Percentiles rank a stretch among this genome's conserved stretches.
These are phyloP conservation scores for Anoplolepis gracilipes DNA, from an alignment of 1,140 invertebrate species.

Conservation along the genomic window DNA sequence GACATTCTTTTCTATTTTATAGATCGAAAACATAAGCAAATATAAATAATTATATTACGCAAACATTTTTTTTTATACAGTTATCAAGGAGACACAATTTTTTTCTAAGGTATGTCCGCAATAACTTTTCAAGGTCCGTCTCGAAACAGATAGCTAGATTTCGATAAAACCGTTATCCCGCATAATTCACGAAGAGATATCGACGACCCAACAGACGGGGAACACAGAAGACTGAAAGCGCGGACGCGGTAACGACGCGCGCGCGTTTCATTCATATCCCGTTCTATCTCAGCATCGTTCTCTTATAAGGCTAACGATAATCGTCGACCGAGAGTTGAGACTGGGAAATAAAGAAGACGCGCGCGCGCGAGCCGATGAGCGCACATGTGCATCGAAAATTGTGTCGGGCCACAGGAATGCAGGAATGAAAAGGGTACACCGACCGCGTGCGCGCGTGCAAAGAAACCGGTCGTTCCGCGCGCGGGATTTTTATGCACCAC, in stretches of 20 bases:
- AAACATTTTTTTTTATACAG: neutral
- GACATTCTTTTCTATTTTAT: neutral
- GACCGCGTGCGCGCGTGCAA: slow-evolving; percentile 20
- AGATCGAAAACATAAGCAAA: neutral
- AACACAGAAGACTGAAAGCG: neutral
- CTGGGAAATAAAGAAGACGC: slow-evolving; percentile 14
- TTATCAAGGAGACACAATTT: neutral
- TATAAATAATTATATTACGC: neutral
- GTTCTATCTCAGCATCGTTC: neutral
- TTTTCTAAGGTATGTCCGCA: neutral
- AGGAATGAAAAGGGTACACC: slow-evolving; percentile 59
- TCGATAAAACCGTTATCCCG: neutral
- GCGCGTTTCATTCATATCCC: slow-evolving; percentile 9
- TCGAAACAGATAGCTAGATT: neutral
- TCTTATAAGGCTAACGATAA: slow-evolving; percentile 24
- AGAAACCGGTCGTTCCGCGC: slow-evolving; percentile 69
- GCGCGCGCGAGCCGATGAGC: neutral
- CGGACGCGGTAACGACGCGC: neutral
- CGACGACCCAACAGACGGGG: no score
- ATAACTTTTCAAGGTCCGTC: neutral
- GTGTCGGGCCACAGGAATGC: slow-evolving; percentile 62
- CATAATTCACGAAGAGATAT: neutral
- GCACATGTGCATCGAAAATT: slow-evolving; percentile 62
- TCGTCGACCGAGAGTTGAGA: slow-evolving; percentile 12
- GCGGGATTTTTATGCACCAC: slow-evolving; percentile 69